These are phyloP conservation scores for Caenorhabditis sp. DNA, from an alignment of 2,888 invertebrate species.

Conservation along the genomic window DNA sequence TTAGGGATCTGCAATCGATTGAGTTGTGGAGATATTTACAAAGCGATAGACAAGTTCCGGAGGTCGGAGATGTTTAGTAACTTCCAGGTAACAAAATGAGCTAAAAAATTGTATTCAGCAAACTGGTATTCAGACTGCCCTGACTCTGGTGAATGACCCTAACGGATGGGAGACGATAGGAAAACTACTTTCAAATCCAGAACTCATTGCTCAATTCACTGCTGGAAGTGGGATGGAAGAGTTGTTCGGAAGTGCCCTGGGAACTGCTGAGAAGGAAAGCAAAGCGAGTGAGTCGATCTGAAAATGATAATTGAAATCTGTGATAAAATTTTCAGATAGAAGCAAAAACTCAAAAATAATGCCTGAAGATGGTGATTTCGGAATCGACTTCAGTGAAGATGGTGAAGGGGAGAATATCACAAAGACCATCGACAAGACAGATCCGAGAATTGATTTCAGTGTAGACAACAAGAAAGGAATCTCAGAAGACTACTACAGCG, in stretches of 20 bases:
- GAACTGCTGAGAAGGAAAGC: slow-evolving; percentile 70
- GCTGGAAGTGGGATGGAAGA: slow-evolving; percentile 73
- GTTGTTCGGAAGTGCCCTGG: slow-evolving; percentile 75
- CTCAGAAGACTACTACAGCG: slow-evolving; percentile 77
- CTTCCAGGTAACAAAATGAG: slow-evolving; percentile 76
- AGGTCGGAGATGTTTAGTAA: slow-evolving; percentile 82
- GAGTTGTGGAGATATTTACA: slow-evolving; percentile 82
- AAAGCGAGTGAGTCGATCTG: slow-evolving; percentile 36
- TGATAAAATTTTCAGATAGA: slow-evolving; percentile 31
- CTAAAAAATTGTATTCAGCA: not conserved
- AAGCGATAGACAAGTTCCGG: slow-evolving; percentile 81
- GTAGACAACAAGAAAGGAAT: slow-evolving; percentile 66
- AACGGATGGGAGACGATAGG: slow-evolving; percentile 83
- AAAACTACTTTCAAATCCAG: slow-evolving; percentile 81
- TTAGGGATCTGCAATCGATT: slow-evolving; percentile 81
- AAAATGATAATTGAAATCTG: not conserved
- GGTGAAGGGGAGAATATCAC: slow-evolving; percentile 63
- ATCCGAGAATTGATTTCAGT: slow-evolving; percentile 69
- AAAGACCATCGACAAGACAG: slow-evolving; percentile 48
- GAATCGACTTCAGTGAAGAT: slow-evolving; percentile 80
- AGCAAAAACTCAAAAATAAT: slow-evolving; percentile 68
- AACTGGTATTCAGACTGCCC: slow-evolving; percentile 81
- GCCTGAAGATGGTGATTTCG: slow-evolving; percentile 80
- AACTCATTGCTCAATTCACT: slow-evolving; percentile 81
- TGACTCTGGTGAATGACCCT: slow-evolving; percentile 81